Percentiles rank a stretch among this genome's conserved stretches.
phyloP scores from a whole-genome alignment of 92 coral and sea anemone species.

The Porites divaricata region DNA sequence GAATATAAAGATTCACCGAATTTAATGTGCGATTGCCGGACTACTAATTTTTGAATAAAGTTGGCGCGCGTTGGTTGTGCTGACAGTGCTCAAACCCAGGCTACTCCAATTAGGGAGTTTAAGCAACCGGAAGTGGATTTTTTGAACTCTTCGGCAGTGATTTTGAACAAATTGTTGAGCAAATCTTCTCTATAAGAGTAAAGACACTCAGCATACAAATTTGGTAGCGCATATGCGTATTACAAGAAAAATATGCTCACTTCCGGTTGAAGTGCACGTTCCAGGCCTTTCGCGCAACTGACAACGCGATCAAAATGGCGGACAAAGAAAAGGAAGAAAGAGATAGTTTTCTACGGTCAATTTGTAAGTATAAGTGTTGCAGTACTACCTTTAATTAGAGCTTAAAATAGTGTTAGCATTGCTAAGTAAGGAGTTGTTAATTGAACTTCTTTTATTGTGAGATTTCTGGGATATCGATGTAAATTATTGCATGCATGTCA shows the following conservation, averaged over 20 bases:
- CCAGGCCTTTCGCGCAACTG: conserved; percentile 33
- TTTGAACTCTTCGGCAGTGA: no score
- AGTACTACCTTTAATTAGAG: neutral
- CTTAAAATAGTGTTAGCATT: neutral
- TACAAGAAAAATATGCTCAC: neutral
- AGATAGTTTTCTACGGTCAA: conserved; percentile 83
- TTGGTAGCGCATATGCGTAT: no score
- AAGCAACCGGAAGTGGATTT: no score
- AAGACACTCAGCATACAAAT: no score
- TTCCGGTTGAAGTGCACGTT: neutral
- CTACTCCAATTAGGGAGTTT: no score
- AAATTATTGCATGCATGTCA: neutral
- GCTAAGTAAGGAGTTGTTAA: neutral
- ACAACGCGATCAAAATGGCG: conserved; percentile 76
- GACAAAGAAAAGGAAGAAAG: conserved; percentile 81
- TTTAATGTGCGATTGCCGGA: no score
- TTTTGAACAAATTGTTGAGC: no score
- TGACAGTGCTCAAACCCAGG: no score
- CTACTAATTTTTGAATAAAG: no score
- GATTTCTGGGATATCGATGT: neutral
- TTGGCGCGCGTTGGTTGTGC: no score
- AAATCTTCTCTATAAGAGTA: no score
- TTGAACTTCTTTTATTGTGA: neutral
- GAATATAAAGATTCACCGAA: no score
- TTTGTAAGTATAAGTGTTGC: conserved; percentile 72